Percentiles rank a stretch among this genome's conserved stretches.
Evolutionary conservation across 2,113 vertebrate species (phyloP).

Genomic region (Hemiprocne comata): DNA sequence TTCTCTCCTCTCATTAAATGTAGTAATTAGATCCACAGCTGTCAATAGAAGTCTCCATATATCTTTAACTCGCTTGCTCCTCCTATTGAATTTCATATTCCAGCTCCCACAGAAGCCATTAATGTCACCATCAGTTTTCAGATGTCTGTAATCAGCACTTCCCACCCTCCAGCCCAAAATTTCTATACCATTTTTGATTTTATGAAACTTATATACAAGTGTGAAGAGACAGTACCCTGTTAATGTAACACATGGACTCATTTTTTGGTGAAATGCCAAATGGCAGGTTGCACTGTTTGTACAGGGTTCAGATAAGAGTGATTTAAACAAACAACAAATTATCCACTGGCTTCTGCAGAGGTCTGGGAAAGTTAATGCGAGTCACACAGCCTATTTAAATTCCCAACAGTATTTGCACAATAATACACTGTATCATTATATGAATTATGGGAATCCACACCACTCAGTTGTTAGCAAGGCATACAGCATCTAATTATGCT

Average conservation of each 20-base stretch:
- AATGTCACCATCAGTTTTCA: neutral
- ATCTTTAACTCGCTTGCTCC: neutral
- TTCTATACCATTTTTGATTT: neutral
- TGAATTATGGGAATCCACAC: neutral
- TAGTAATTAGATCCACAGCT: neutral
- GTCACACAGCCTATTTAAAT: neutral
- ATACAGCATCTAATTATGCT: fast-evolving
- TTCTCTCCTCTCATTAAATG: neutral
- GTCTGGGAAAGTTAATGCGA: neutral
- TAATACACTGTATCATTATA: neutral
- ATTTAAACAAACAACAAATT: neutral
- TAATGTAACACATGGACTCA: neutral
- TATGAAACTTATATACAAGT: neutral
- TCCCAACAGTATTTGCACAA: neutral
- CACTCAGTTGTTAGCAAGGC: neutral
- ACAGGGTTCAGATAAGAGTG: neutral
- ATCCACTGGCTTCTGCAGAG: neutral
- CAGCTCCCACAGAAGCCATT: neutral
- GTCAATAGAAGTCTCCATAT: neutral
- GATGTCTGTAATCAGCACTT: neutral
- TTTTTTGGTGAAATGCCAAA: neutral
- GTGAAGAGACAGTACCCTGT: neutral
- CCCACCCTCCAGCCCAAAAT: neutral
- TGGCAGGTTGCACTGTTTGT: neutral
- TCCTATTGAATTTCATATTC: neutral